Base-by-base conservation (phyloP, 2,797 vertebrate genomes). In the Mus minutoides region DNA sequence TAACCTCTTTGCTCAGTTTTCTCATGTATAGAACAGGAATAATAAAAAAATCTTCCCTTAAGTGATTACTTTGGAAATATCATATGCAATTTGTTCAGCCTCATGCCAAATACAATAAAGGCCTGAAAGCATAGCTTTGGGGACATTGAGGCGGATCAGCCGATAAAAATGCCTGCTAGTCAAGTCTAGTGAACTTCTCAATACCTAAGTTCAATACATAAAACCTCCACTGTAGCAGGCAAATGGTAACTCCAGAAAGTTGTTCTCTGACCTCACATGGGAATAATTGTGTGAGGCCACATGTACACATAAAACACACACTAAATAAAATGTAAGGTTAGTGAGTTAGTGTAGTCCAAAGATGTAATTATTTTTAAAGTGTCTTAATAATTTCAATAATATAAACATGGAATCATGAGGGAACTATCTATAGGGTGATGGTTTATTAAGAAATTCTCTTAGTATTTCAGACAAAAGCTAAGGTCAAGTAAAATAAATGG, bases 1-100 rank as follows among this genome's bases (percentile, higher is more conserved):
- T 34, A 96, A 67, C 7, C 22, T 58, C n/a, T 67, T 19, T 79
- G 54, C 71, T 82, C 34, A 40, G 34, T 94, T 90, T 93, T 80
- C 34, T 96, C 69, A 56, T 71, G 21, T 13, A 4, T 83, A 64
- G 86, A 92, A 85, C 26, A 26, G 2, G 40, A 12, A 87, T 91
- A 69, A 94, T 79, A 75, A 82, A 88, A 88, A 80, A 12, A 54
- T 3, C 10, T 31, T 92, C 3, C 19, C n/a, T 90, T 90, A 80
- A 71, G 62, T 73, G 22, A 62, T 87, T 64, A 71, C 64, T 94
- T 58, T 93, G 90, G 13, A 87, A 84, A 92, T 89, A 79, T 92
- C 91, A 73, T 79, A 43, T 62, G 1, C 64, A 84, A 69, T 84
- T 43, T 87, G 13, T 22, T 90, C 64, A 79, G 4, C 56, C 10